These are phyloP conservation scores for Magallana nippona DNA, from an alignment of 2,888 invertebrate species.

Conservation along the genomic window DNA sequence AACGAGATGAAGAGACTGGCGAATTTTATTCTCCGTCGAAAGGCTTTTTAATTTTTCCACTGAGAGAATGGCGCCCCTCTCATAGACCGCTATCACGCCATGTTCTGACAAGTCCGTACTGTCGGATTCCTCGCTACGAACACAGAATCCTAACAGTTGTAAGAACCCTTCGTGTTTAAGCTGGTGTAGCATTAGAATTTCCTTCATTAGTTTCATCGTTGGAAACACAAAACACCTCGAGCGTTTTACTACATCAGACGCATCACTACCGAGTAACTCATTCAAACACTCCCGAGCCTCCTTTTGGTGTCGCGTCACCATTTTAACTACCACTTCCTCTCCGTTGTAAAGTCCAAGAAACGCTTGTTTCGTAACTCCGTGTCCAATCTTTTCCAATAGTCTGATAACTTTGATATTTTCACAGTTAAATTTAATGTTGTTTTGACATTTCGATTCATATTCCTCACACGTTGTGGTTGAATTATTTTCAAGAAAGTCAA, in stretches of 20 bases:
- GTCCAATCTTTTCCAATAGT: conserved; percentile 73
- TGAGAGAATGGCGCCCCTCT: conserved; percentile 70
- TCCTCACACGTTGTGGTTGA: not conserved
- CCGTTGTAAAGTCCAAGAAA: conserved; percentile 70
- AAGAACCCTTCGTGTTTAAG: conserved; percentile 73
- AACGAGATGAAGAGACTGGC: conserved; percentile 70
- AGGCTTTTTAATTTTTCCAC: conserved; percentile 66
- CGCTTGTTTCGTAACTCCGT: conserved; percentile 77
- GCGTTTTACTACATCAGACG: conserved; percentile 48
- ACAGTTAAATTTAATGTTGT: conserved; percentile 66
- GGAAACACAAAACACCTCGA: conserved; percentile 70
- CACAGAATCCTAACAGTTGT: conserved; percentile 74
- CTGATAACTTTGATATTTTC: conserved; percentile 70
- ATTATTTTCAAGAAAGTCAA: not conserved
- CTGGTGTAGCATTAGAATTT: conserved; percentile 74
- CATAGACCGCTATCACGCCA: conserved; percentile 74
- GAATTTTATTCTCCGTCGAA: conserved; percentile 68
- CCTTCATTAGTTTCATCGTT: conserved; percentile 78
- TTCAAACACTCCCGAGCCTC: conserved; percentile 73
- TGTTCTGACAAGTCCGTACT: conserved; percentile 75
- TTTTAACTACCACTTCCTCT: conserved; percentile 73
- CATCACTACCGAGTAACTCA: conserved; percentile 45
- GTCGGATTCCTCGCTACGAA: conserved; percentile 76
- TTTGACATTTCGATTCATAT: not conserved
- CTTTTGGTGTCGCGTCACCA: conserved; percentile 76